Base-by-base conservation (phyloP, 2,888 invertebrate species). In the Synergus umbraculus region DNA sequence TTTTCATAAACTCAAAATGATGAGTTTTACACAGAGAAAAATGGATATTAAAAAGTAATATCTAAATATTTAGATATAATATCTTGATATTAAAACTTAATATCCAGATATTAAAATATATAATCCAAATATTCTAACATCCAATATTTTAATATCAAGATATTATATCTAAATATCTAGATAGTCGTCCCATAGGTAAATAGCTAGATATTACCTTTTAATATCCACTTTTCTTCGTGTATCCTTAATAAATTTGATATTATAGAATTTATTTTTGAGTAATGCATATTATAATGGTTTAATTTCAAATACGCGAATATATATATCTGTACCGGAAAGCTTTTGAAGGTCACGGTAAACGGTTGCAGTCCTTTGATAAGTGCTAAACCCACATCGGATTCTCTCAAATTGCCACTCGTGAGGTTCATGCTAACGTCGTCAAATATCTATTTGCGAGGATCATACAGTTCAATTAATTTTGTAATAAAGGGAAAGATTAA, bases 341-440 rank as follows among this genome's bases (percentile, higher is more conserved):
- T 54, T 73, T 29, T 73, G 37, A 73, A 73, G 73, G 54, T 9
- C 54, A 73, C 37, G 15, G 54, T 29, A n/a, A 54, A 54, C n/a
- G 22, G 29, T 54, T 73, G 41, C 9, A 54, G 10, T 37, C 9
- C 46, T 73, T 15, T 15, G 37, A 46, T 15, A 49, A 69, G 69
- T 49, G 29, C 69, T 69, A 22, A 29, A 29, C 22, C 22, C 60
- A 60, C 18, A 18, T 22, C 22, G 22, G 46, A 29, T 44, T 69
- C 46, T 49, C 13, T 69, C 22, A 69, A 54, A 73, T 54, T 54
- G 49, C 73, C 73, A 60, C 13, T 60, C 12, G 60, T 46, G 22
- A 60, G 13, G 22, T 60, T 60, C 29, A 60, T 60, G 60, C 22
- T 60, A 60, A 60, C 22, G 8, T 60, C 60, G 22, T 22, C 60